Evolutionary conservation across 2,113 vertebrate species (phyloP).

Genomic region (Ailurus styani): DNA sequence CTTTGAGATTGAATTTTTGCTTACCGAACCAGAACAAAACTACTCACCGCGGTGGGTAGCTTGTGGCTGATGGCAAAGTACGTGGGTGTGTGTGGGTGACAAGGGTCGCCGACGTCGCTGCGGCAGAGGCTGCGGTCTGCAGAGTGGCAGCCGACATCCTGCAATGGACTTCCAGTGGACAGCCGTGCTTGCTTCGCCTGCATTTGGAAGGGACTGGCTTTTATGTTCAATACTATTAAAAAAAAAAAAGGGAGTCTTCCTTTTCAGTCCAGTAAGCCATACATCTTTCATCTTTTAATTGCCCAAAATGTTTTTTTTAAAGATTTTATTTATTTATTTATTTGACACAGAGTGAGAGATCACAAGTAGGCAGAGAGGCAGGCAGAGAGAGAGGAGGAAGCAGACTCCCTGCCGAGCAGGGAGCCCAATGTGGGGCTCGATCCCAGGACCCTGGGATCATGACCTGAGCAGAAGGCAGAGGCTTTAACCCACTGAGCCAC

Average conservation of each 20-base stretch:
- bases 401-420: too few species aligned
- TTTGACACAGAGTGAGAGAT: too few species aligned
- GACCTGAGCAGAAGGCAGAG: too few species aligned
- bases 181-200: too few species aligned
- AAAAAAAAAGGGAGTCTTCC: not conserved
- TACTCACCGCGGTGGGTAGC: fast-evolving
- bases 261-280: not conserved
- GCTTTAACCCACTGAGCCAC: too few species aligned
- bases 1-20: not conserved
- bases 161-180: fast-evolving
- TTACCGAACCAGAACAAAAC: not conserved
- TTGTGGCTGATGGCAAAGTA: fast-evolving
- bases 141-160: fast-evolving
- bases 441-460: too few species aligned
- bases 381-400: too few species aligned
- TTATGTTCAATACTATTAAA: not conserved
- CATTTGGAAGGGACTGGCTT: not conserved
- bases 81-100: fast-evolving
- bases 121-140: not conserved
- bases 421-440: too few species aligned
- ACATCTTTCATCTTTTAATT: conserved; percentile 18
- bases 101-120: fast-evolving
- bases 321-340: too few species aligned
- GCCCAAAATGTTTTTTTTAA: not conserved
- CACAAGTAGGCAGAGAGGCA: too few species aligned